Percentiles rank a stretch among this genome's conserved stretches.
Conservation (phyloP, 1,140 invertebrate genomes). For the Limonius californicus region DNA sequence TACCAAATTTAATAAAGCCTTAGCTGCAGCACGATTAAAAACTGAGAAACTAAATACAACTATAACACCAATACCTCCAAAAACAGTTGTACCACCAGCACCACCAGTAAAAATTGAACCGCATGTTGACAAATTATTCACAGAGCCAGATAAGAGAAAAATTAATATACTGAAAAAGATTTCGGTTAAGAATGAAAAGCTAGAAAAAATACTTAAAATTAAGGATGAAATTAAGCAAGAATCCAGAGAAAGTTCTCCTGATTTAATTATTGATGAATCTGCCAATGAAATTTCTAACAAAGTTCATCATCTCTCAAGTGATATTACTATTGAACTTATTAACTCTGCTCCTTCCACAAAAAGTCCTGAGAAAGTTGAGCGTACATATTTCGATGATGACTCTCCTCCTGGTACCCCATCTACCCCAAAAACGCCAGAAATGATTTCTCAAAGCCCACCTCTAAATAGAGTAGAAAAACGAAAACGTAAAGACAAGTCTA, state of each 20-base stretch:
- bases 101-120: constrained; percentile 13
- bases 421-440: constrained; percentile 57
- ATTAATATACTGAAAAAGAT: constrained; percentile 84
- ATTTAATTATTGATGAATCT: constrained; percentile 49
- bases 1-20: constrained; percentile 44
- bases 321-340: constrained; percentile 47
- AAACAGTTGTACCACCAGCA: constrained; percentile 21
- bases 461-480: constrained; percentile 61
- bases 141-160: constrained; percentile 77
- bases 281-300: constrained; percentile 32
- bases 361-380: constrained; percentile 29
- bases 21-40: constrained; percentile 49
- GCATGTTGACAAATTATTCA: constrained; percentile 64
- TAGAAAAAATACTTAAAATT: constrained; percentile 52
- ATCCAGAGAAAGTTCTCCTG: constrained; percentile 49
- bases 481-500: constrained; percentile 61
- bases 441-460: constrained; percentile 47
- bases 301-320: constrained; percentile 40
- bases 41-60: constrained; percentile 49
- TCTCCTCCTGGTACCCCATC: constrained; percentile 55
- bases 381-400: constrained; percentile 50
- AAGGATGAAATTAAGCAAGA: constrained; percentile 49
- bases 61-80: constrained; percentile 40
- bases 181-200: constrained; percentile 62
- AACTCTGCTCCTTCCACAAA: constrained; percentile 23